phyloP scores from a whole-genome alignment of 2,797 vertebrate genomes.

The Anguilla obscura region DNA sequence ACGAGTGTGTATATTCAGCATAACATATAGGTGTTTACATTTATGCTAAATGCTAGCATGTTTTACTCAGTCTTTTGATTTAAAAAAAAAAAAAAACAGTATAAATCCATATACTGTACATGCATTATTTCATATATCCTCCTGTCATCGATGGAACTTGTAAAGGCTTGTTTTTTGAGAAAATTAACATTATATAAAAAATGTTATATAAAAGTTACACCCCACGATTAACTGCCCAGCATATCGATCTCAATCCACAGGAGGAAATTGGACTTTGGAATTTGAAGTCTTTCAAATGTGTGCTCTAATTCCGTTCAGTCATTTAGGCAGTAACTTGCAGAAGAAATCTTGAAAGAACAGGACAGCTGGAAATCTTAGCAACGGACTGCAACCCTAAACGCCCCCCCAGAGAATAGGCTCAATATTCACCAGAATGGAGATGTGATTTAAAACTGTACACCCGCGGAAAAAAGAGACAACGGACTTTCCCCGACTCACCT shows the following conservation, averaged over 20 bases:
- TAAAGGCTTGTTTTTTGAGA: background rate
- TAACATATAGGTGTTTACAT: background rate
- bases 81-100: no score
- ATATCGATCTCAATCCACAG: background rate
- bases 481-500: slow-evolving; percentile 48
- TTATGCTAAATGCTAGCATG: background rate
- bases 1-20: background rate
- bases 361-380: background rate
- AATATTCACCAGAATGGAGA: slow-evolving; percentile 37
- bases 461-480: slow-evolving; percentile 16
- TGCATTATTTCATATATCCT: no score
- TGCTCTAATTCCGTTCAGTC: background rate
- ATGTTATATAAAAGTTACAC: background rate
- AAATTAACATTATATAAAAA: background rate
- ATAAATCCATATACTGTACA: no score
- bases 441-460: slow-evolving; percentile 52
- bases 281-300: background rate
- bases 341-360: background rate
- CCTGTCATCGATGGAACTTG: background rate
- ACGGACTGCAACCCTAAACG: background rate
- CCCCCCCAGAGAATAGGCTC: slow-evolving; percentile 1
- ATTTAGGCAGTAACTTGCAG: background rate
- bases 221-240: background rate
- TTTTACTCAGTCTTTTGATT: background rate
- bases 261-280: no score